Percentiles rank a stretch among this genome's conserved stretches.
Conservation (phyloP, 2,888 invertebrate genomes). For the Scaptomyza parva region DNA sequence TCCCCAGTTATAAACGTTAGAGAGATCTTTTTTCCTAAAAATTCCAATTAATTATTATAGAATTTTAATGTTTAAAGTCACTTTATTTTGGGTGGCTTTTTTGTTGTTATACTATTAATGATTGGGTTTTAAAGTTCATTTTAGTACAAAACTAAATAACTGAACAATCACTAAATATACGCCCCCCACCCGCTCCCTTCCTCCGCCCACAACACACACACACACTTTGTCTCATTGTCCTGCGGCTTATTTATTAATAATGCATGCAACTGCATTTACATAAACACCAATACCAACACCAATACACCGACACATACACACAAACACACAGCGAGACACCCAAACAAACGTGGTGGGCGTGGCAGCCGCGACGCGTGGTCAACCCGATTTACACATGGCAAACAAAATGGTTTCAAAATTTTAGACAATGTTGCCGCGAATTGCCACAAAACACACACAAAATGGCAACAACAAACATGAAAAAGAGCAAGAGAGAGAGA, state of each 20-base stretch:
- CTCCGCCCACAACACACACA: no score
- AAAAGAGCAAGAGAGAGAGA: not conserved
- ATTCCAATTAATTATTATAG: not conserved
- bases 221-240: conserved; percentile 1
- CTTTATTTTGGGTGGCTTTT: no score
- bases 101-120: no score
- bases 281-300: conserved; percentile 17
- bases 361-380: conserved; percentile 36
- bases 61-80: not conserved
- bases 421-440: conserved; percentile 47
- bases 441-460: conserved; percentile 40
- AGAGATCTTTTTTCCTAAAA: not conserved
- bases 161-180: conserved; percentile 3
- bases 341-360: conserved; percentile 19
- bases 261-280: conserved; percentile 55
- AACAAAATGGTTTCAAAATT: conserved; percentile 51
- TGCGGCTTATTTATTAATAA: conserved; percentile 59
- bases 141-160: conserved; percentile 7
- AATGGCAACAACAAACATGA: conserved; percentile 3
- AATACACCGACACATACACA: conserved; percentile 1
- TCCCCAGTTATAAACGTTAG: not conserved
- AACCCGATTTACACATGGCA: conserved; percentile 50
- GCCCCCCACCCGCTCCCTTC: not conserved
- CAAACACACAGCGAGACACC: not conserved
- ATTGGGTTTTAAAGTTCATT: conserved; percentile 32